Evolutionary conservation across 92 coral and sea anemone species (phyloP), one percentile per base, ranked within the genome.

Genomic region (Paramuricea clavata): DNA sequence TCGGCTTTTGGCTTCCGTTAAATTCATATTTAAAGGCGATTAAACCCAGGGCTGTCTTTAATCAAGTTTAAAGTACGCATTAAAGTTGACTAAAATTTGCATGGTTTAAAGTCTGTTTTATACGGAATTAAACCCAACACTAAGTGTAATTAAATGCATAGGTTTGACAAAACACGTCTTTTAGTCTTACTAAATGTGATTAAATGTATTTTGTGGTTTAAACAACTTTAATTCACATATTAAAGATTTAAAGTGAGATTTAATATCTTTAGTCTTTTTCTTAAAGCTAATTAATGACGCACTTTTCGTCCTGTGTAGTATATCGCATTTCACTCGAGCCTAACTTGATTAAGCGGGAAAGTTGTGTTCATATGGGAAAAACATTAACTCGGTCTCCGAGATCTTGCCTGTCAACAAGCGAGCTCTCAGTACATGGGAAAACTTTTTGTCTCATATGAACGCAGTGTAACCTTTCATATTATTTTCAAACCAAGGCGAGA

Each of bases 301-400:
- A 44, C 47, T 30, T 71, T 71, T 71, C 77, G 77, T 71, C 77
- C 77, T 32, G 77, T 71, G 77, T 64, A n/a, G n/a, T n/a, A n/a
- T n/a, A n/a, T n/a, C n/a, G n/a, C n/a, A n/a, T n/a, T n/a, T n/a
- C n/a, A n/a, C n/a, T n/a, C n/a, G n/a, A n/a, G n/a, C n/a, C n/a
- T n/a, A n/a, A n/a, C n/a, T n/a, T n/a, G n/a, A n/a, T n/a, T n/a
- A n/a, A n/a, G n/a, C n/a, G n/a, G n/a, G n/a, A n/a, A n/a, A n/a
- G n/a, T n/a, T n/a, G n/a, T n/a, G n/a, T n/a, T n/a, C n/a, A n/a
- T n/a, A n/a, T n/a, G n/a, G n/a, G n/a, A n/a, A n/a, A n/a, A n/a
- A n/a, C n/a, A n/a, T n/a, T n/a, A n/a, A n/a, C n/a, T n/a, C n/a
- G n/a, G n/a, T n/a, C n/a, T n/a, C n/a, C n/a, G n/a, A n/a, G n/a